A percentile compares a stretch with the other conserved stretches of the same genome.
phyloP scores from a whole-genome alignment of 2,888 invertebrate genomes.

The Mayetiola destructor region DNA sequence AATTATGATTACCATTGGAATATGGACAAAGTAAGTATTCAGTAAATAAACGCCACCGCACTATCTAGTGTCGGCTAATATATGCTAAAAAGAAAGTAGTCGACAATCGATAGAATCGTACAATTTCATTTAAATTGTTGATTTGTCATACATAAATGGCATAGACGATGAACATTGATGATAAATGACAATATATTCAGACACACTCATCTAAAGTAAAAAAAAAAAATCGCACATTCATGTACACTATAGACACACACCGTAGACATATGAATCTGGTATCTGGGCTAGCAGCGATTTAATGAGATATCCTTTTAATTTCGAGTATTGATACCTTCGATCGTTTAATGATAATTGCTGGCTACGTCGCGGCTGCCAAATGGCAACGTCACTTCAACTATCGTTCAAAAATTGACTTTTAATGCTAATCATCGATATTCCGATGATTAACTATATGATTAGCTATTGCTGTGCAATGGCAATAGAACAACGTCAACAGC shows the following conservation, averaged over 20 bases:
- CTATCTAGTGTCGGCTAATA: no score
- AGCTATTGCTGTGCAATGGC: neutral
- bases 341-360: neutral
- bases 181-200: neutral
- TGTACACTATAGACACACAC: neutral
- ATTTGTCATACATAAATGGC: neutral
- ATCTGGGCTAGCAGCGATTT: slow-evolving; percentile 2
- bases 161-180: neutral
- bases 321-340: no score
- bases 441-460: neutral
- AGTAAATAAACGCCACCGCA: no score
- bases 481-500: no score
- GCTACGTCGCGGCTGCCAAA: no score
- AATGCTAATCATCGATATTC: neutral
- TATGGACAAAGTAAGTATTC: no score
- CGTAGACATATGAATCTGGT: neutral
- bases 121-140: neutral
- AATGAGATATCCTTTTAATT: slow-evolving; percentile 6
- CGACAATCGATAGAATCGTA: neutral
- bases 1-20: no score
- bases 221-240: neutral
- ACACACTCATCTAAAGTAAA: neutral
- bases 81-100: no score
- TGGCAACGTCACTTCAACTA: no score
- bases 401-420: neutral